Evolutionary conservation across 1,140 invertebrate genomes (phyloP).

Genomic region (Samia ricini): DNA sequence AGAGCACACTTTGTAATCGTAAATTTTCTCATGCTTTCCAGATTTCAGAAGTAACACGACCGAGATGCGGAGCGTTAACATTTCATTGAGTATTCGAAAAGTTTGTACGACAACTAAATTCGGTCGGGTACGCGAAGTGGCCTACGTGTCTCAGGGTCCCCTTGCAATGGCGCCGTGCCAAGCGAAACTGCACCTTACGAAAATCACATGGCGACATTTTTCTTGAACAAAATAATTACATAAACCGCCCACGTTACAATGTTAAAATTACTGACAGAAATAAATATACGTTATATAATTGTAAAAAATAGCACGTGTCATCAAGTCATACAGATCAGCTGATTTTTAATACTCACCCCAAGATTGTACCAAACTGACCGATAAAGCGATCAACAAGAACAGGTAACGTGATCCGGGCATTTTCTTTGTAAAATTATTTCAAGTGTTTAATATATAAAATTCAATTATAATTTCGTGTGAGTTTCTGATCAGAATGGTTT

Average conservation of each 20-base stretch:
- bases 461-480: constrained; percentile 48
- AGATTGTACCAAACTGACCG: constrained; percentile 43
- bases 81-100: background rate
- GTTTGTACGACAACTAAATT: constrained; percentile 23
- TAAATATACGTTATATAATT: constrained; percentile 34
- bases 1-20: background rate
- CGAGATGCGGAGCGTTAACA: constrained; percentile 13
- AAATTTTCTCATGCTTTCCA: constrained; percentile 23
- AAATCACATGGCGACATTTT: constrained; percentile 29
- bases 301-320: constrained; percentile 61
- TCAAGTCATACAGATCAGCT: constrained; percentile 62
- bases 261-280: constrained; percentile 3
- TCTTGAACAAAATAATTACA: constrained; percentile 1
- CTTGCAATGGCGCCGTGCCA: constrained; percentile 60
- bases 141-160: constrained; percentile 69
- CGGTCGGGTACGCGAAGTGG: constrained; percentile 55
- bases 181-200: constrained; percentile 61
- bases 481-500: constrained; percentile 47
- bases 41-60: constrained; percentile 41
- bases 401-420: constrained; percentile 59
- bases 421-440: constrained; percentile 59
- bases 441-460: constrained; percentile 60
- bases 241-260: background rate
- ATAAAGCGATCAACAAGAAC: constrained; percentile 42
- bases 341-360: constrained; percentile 70